A percentile compares a stretch with the other conserved stretches of the same genome.
Evolutionary conservation across 2,888 invertebrate genomes (phyloP).

Genomic region (Zygogramma bicolorata): DNA sequence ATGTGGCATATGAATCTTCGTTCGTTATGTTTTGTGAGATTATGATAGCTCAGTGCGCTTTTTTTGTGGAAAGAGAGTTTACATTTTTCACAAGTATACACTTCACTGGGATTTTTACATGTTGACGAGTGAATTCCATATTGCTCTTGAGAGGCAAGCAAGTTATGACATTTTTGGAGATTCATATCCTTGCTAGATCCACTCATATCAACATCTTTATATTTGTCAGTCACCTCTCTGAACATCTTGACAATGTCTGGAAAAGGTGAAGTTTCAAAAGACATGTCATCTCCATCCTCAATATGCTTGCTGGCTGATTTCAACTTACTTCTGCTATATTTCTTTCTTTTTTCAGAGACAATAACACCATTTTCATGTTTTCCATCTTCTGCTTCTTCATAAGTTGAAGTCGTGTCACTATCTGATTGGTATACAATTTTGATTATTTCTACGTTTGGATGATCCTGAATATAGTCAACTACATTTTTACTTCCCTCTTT

Average conservation of each 20-base stretch:
- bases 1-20: slow-evolving; percentile 71
- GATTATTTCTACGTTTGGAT: not conserved
- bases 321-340: not conserved
- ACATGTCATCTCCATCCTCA: not conserved
- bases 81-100: slow-evolving; percentile 37
- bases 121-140: too few relatives aligned
- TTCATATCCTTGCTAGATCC: too few relatives aligned
- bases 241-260: not conserved
- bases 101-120: not conserved
- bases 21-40: slow-evolving; percentile 64
- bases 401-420: too few relatives aligned
- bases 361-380: not conserved
- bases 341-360: not conserved
- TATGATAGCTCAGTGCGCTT: slow-evolving; percentile 47
- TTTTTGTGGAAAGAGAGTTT: slow-evolving; percentile 39
- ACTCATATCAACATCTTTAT: not conserved
- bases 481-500: not conserved
- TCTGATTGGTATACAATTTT: not conserved
- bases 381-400: not conserved
- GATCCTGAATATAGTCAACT: not conserved
- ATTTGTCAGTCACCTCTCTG: not conserved
- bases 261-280: not conserved
- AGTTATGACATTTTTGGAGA: too few relatives aligned
- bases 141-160: too few relatives aligned
- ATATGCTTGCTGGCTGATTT: not conserved